A percentile compares a stretch with the other conserved stretches of the same genome.
phyloP scores from a whole-genome alignment of 2,888 invertebrate species.

The Myopa testacea region DNA sequence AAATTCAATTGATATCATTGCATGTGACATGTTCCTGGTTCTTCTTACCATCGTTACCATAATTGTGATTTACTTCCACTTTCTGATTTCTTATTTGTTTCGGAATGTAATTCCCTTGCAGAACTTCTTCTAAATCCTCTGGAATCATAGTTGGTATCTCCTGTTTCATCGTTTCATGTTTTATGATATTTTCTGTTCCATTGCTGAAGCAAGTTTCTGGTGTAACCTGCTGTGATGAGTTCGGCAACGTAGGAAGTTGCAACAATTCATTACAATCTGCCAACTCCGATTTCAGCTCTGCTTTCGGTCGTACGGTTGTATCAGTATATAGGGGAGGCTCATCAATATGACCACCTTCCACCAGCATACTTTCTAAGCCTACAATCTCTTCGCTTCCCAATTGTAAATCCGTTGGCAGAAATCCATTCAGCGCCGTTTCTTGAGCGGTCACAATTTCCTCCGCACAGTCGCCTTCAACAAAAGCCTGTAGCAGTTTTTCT shows the following conservation, averaged over 20 bases:
- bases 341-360: not conserved
- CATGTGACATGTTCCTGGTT: not conserved
- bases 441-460: conserved; percentile 34
- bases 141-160: conserved; percentile 22
- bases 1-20: no score
- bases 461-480: conserved; percentile 36
- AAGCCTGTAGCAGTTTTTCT: conserved; percentile 46
- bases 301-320: not conserved
- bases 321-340: not conserved
- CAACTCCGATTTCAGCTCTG: not conserved
- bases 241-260: not conserved
- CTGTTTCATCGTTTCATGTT: not conserved
- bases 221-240: not conserved
- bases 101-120: conserved; percentile 50
- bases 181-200: not conserved
- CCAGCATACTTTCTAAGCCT: conserved; percentile 17
- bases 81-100: conserved; percentile 39
- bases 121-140: conserved; percentile 49
- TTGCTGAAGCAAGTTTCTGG: not conserved
- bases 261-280: not conserved
- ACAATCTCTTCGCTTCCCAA: conserved; percentile 10
- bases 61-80: not conserved
- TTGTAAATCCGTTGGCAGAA: not conserved
- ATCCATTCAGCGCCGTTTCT: conserved; percentile 13
- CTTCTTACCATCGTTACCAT: not conserved